Percentiles rank a stretch among this genome's conserved stretches.
phyloP scores from a whole-genome alignment of 2,113 vertebrate species.

The Benitochromis conjunctus region DNA sequence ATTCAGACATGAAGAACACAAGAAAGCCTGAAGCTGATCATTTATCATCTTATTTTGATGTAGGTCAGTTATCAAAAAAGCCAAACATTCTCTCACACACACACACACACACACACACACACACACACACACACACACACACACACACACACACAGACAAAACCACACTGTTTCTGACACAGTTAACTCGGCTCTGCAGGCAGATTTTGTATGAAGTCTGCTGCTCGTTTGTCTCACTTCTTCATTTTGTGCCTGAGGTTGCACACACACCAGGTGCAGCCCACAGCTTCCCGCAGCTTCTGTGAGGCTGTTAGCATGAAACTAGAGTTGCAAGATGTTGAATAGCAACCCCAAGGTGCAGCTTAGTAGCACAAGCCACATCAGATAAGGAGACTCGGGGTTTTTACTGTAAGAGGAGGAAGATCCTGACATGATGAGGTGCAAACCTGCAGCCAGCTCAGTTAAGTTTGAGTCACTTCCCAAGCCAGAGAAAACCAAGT shows the following conservation, averaged over 20 bases:
- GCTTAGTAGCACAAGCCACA: conserved; percentile 29
- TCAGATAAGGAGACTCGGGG: not conserved
- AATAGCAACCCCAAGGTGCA: not conserved
- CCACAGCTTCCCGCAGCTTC: not conserved
- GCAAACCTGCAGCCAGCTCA: not conserved
- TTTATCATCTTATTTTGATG: not conserved
- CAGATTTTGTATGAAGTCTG: not conserved
- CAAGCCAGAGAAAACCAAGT: not conserved
- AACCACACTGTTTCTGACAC: conserved; percentile 18
- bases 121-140: not conserved
- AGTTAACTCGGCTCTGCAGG: conserved; percentile 8
- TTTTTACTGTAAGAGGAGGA: not conserved
- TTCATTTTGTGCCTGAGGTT: conserved; percentile 38
- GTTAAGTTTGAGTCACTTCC: not conserved
- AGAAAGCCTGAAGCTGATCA: not conserved
- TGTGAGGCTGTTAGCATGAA: not conserved
- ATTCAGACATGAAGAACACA: not conserved
- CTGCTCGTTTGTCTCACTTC: conserved; percentile 46
- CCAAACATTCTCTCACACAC: not conserved
- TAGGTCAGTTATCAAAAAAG: not conserved
- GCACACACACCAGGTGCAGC: conserved; percentile 46
- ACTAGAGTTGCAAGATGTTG: conserved; percentile 1
- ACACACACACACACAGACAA: not conserved
- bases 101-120: not conserved
- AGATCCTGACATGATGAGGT: not conserved